phyloP scores from a whole-genome alignment of 1,140 invertebrate species.

The Catajapyx aquilonaris region DNA sequence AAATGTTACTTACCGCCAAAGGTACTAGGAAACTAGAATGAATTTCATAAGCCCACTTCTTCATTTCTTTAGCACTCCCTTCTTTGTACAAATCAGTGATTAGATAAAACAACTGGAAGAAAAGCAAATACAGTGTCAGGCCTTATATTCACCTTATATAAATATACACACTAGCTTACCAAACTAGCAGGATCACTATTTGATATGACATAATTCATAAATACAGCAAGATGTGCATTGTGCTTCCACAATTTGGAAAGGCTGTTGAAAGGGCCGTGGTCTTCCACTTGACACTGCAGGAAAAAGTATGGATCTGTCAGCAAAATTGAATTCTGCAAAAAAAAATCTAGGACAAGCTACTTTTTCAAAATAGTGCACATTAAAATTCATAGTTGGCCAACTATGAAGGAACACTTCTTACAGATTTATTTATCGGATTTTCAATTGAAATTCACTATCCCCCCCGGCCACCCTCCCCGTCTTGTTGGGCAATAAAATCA shows the following conservation, averaged over 20 bases:
- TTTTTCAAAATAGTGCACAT: too few species aligned
- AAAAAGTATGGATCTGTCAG: conserved; percentile 9
- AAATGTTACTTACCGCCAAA: conserved; percentile 42
- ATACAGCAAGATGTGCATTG: conserved; percentile 65
- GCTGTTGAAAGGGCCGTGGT: conserved; percentile 60
- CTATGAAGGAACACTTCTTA: too few species aligned
- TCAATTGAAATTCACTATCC: too few species aligned
- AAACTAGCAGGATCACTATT: conserved; percentile 66
- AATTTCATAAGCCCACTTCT: conserved; percentile 94
- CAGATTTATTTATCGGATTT: too few species aligned
- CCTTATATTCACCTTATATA: neutral
- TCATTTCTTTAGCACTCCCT: conserved; percentile 68
- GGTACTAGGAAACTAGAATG: conserved; percentile 89
- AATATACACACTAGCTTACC: conserved; percentile 20
- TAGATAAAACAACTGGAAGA: conserved; percentile 63
- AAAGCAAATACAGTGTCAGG: conserved; percentile 9
- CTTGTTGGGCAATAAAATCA: too few species aligned
- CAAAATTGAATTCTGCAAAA: conserved; percentile 8
- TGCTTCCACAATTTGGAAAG: conserved; percentile 43
- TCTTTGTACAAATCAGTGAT: conserved; percentile 67
- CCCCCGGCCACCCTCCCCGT: too few species aligned
- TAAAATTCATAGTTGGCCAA: too few species aligned
- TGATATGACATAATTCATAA: conserved; percentile 68
- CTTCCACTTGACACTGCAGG: conserved; percentile 37
- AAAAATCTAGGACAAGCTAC: too few species aligned